Evolutionary conservation across 2,888 invertebrate species (phyloP), one percentile per base, ranked within the genome.

Genomic region (Thymelicus sylvestris): DNA sequence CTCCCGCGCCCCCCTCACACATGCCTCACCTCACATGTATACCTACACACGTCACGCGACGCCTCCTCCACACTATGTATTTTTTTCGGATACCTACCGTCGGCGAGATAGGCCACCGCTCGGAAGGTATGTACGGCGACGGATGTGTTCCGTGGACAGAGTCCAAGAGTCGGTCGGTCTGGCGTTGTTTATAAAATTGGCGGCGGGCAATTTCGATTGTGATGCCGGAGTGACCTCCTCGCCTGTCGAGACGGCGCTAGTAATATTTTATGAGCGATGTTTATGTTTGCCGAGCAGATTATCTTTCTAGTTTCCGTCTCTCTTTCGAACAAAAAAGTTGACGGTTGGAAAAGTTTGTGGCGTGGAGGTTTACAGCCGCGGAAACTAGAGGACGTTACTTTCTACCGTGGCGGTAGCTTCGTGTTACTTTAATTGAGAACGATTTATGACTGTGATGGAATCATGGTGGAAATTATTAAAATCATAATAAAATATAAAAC

Each of bases 11-110:
- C 80, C 72, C 77, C 80, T 74, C 75, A 66, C 81, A 75, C 76
- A 67, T 75, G 71, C 84, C 84, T 79, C 76, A 78, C 88, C 90
- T 86, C 91, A 89, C 91, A 88, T 82, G 80, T 79, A 86, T 90
- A 90, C 90, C 88, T 86, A 89, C 89, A 90, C 82, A 89, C 87
- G 90, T 90, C 82, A 90, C 86, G 90, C 90, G 90, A 92, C 92
- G 91, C 92, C 91, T 90, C 85, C 91, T 87, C 79, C 85, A 83
- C 86, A 77, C 78, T 88, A 91, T 88, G 80, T 89, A 88, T 44
- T 87, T 88, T 89, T 88, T 86, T 79, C 78, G 79, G 78, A 88
- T 89, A 88, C 89, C 90, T 89, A 90, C 86, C 71, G 75, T 76
- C 38, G 60, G 48, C 62, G 62, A 44, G 63, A 31, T 39, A 55